Evolutionary conservation across 2,113 vertebrate genomes (phyloP).

Genomic region (Micromys minutus): DNA sequence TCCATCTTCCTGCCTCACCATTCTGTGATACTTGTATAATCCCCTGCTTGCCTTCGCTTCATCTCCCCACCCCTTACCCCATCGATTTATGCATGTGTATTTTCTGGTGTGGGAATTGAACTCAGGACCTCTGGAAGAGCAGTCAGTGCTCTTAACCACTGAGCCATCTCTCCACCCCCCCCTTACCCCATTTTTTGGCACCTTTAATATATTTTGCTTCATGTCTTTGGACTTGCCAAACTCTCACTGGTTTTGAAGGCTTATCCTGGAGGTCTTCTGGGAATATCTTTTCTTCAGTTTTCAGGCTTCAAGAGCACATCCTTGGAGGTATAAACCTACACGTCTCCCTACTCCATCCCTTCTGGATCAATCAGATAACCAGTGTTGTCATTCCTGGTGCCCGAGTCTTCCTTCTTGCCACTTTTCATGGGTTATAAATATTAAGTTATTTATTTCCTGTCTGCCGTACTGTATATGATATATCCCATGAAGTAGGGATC

Average conservation of each 20-base stretch:
- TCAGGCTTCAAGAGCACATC: neutral
- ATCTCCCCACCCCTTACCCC: neutral
- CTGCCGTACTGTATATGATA: neutral
- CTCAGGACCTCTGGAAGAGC: no score
- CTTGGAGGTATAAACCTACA: neutral
- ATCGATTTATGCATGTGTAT: no score
- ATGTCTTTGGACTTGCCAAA: constrained; percentile 37
- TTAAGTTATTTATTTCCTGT: constrained; percentile 18
- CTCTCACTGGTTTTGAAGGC: constrained; percentile 24
- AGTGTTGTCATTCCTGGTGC: neutral
- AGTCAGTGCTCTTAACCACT: no score
- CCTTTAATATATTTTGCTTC: constrained; percentile 11
- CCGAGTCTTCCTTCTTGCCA: neutral
- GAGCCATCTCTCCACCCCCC: neutral
- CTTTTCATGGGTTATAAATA: neutral
- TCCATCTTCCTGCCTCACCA: constrained; percentile 66
- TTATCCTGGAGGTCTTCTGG: neutral
- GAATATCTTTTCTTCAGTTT: neutral
- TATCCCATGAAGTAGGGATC: constrained; percentile 58
- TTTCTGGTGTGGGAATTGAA: no score
- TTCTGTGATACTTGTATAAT: neutral
- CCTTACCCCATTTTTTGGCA: neutral
- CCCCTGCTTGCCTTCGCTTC: neutral
- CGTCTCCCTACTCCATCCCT: neutral
- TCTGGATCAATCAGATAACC: neutral